phyloP scores from a whole-genome alignment of 1,140 invertebrate species.

The Nasonia giraulti region DNA sequence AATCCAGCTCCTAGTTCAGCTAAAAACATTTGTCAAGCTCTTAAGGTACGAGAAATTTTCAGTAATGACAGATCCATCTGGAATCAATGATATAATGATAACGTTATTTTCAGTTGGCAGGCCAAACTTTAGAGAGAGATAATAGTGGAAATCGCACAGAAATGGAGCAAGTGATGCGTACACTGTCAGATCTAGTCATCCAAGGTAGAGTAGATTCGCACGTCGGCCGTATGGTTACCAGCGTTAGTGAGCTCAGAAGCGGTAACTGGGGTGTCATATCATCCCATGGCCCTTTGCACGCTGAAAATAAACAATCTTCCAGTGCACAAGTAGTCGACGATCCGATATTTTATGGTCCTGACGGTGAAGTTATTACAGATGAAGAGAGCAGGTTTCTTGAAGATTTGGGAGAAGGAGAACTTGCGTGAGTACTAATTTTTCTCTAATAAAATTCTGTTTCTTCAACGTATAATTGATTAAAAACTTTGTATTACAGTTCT shows the following conservation, averaged over 20 bases:
- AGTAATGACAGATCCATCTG: not conserved
- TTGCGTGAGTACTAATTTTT: constrained; percentile 54
- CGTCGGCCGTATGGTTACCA: constrained; percentile 68
- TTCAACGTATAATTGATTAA: not conserved
- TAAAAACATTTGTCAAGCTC: constrained; percentile 73
- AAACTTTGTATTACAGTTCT: constrained; percentile 43
- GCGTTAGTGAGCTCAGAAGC: constrained; percentile 66
- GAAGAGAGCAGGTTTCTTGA: constrained; percentile 71
- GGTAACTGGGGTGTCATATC: constrained; percentile 67
- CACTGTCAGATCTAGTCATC: constrained; percentile 67
- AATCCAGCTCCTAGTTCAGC: constrained; percentile 69
- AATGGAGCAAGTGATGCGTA: constrained; percentile 71
- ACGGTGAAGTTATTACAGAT: constrained; percentile 68
- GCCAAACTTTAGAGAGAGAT: constrained; percentile 68
- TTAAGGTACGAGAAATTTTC: constrained; percentile 65
- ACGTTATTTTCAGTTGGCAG: constrained; percentile 62
- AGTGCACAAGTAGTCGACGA: constrained; percentile 57
- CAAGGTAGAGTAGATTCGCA: constrained; percentile 65
- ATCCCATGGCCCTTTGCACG: constrained; percentile 53
- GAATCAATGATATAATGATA: not conserved
- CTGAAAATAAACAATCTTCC: constrained; percentile 52
- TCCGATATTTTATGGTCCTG: constrained; percentile 71
- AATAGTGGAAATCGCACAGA: constrained; percentile 64
- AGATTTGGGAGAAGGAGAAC: constrained; percentile 57
- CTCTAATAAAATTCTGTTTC: constrained; percentile 32